Percentiles rank a stretch among this genome's conserved stretches.
Evolutionary conservation across 1,140 invertebrate species (phyloP).

Genomic region (Amyelois transitella): DNA sequence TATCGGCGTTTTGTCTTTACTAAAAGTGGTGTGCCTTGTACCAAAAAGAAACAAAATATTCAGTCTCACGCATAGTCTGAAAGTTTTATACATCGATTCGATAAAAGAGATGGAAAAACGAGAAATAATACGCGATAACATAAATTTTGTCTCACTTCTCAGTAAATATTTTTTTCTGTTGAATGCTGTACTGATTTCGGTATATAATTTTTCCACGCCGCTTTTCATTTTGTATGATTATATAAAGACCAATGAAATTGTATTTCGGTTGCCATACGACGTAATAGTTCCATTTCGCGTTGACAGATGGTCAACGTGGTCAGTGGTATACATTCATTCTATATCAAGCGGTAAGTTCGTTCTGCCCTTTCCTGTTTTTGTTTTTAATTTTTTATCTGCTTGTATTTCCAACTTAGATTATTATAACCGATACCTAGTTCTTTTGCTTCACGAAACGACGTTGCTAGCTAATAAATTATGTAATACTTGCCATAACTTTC

Average conservation of each 20-base stretch:
- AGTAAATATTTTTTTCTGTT: conserved; percentile 47
- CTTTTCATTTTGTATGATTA: conserved; percentile 36
- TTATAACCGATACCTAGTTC: no score
- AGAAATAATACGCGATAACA: conserved; percentile 21
- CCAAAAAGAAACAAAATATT: conserved; percentile 33
- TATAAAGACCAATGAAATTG: conserved; percentile 19
- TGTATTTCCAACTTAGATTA: no score
- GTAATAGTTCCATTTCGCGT: conserved; percentile 38
- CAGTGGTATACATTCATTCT: conserved; percentile 34
- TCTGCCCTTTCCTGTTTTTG: background rate
- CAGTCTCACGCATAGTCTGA: conserved; percentile 22
- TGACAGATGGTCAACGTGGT: conserved; percentile 33
- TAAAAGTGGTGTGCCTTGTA: conserved; percentile 37
- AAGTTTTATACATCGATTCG: conserved; percentile 22
- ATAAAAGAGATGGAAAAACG: conserved; percentile 21
- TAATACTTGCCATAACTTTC: no score
- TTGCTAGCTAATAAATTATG: no score
- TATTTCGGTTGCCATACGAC: conserved; percentile 35
- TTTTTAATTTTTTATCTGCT: no score
- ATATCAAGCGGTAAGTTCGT: conserved; percentile 32
- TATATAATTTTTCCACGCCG: conserved; percentile 47
- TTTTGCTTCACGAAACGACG: no score
- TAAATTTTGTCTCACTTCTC: conserved; percentile 29
- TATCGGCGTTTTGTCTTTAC: conserved; percentile 28
- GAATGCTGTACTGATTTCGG: conserved; percentile 36